Conservation (phyloP, 1,140 invertebrate genomes). For the Coelopa frigida region DNA sequence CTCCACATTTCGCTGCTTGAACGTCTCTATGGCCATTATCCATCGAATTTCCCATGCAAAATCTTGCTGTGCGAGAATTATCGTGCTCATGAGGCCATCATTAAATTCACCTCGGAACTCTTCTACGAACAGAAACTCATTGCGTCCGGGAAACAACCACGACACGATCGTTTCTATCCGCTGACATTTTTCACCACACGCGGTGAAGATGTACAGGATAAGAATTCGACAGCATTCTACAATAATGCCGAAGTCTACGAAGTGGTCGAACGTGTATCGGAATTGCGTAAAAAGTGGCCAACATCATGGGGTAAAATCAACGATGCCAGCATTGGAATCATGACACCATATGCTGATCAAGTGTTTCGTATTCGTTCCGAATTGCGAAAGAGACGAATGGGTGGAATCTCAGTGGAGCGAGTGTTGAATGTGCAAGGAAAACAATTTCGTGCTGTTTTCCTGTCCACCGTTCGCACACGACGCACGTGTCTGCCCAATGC, state of each 20-base stretch:
- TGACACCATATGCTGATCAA: constrained; percentile 81
- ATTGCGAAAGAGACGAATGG: constrained; percentile 64
- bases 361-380: constrained; percentile 67
- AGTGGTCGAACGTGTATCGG: constrained; percentile 63
- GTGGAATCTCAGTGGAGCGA: constrained; percentile 74
- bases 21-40: constrained; percentile 72
- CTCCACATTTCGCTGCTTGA: constrained; percentile 75
- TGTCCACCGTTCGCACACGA: constrained; percentile 76
- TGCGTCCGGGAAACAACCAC: constrained; percentile 59
- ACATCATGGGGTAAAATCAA: constrained; percentile 63
- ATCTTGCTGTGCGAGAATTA: constrained; percentile 82
- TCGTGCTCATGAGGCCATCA: constrained; percentile 74
- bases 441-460: constrained; percentile 78
- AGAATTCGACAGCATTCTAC: constrained; percentile 77
- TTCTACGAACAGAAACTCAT: constrained; percentile 76
- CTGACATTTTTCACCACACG: constrained; percentile 76
- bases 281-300: constrained; percentile 66
- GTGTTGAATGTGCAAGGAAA: constrained; percentile 87
- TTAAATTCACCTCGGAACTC: constrained; percentile 70
- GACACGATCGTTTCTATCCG: constrained; percentile 63
- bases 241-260: constrained; percentile 79
- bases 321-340: constrained; percentile 73
- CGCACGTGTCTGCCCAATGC: constrained; percentile 55
- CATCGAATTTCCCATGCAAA: constrained; percentile 66
- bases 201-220: constrained; percentile 69